Conservation (phyloP, 2,113 vertebrate genomes). For the Scortum barcoo region DNA sequence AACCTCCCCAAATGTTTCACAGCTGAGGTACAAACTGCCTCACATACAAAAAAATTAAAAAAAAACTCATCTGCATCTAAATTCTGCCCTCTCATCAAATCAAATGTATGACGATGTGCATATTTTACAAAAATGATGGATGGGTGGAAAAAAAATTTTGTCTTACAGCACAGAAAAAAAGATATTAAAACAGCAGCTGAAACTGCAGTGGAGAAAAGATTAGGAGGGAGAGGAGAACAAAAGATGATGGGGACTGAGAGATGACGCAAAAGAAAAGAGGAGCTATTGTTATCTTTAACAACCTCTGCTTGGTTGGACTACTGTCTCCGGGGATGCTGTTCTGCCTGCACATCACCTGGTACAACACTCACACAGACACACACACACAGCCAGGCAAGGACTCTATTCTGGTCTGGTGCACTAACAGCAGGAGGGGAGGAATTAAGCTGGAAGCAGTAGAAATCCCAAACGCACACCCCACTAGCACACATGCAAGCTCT, state of each 20-base stretch:
- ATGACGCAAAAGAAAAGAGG: constrained; percentile 30
- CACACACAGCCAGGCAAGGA: constrained; percentile 27
- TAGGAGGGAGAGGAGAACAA: constrained; percentile 22
- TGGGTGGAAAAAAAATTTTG: too few relatives aligned
- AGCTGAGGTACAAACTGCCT: constrained; percentile 22
- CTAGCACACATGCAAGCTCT: constrained; percentile 27
- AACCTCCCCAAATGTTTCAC: constrained; percentile 15
- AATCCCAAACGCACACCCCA: constrained; percentile 51
- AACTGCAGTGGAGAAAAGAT: constrained; percentile 6
- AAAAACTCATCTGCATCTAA: not conserved
- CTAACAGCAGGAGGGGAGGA: constrained; percentile 57
- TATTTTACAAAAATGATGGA: not conserved
- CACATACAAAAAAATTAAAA: constrained; percentile 23
- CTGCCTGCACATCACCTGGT: constrained; percentile 49
- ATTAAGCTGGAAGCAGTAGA: constrained; percentile 60
- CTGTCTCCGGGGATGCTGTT: constrained; percentile 49
- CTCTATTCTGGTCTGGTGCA: constrained; percentile 51
- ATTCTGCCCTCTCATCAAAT: not conserved
- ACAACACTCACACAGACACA: constrained; percentile 22
- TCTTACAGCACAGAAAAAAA: not conserved
- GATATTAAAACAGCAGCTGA: not conserved
- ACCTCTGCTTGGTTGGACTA: constrained; percentile 27
- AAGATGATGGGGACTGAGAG: constrained; percentile 24
- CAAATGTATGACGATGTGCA: too few relatives aligned
- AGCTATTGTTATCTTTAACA: constrained; percentile 59